Base-by-base conservation (phyloP, 2,797 vertebrate genomes). In the Sebastes jordani region DNA sequence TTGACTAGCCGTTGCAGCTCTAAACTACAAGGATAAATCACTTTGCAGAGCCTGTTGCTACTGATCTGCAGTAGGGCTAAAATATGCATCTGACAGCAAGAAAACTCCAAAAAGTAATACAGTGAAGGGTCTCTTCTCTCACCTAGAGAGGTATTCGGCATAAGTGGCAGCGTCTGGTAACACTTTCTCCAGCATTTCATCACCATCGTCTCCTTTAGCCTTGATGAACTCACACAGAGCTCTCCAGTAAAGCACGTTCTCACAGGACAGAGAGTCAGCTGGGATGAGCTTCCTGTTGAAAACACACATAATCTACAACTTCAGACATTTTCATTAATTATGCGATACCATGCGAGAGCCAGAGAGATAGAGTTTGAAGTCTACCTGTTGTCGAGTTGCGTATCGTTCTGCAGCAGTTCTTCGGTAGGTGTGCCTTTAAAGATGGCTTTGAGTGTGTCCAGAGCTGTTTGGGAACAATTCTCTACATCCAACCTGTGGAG, bases 401-500 rank as follows among this genome's bases (percentile, higher is more conserved):
- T 11, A 64, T 84, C 93, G 59, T 93, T 93, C 82, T 95, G 92
- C 81, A 96, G 85, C n/a, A 97, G 86, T 1, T 98, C 96, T 46
- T 89, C 92, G 6, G 94, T 62, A 3, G 94, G 74, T 29, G 89
- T 95, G 60, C 90, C 80, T 20, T 91, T 94, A 91, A 99, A 97
- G 7, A 97, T 76, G 56, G 96, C 94, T 72, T 94, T 95, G 76
- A 99, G 93, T 4, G 93, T 95, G 29, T 94, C 90, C 60, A 95
- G 79, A 6, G 97, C 97, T 1, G 97, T 97, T 82, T 97, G 95
- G 13, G 96, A 89, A 52, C 97, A 99, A 86, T 99, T 97, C 91
- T 99, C 98, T 14, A 99, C 97, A 88, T 99, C 98, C 68, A 99
- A 93, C 29, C 94, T 95, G 91, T 98, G 98, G 66, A 99, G 97